These are phyloP conservation scores for Pemphigus obesinymphae DNA, from an alignment of 1,140 invertebrate genomes.

Conservation along the genomic window DNA sequence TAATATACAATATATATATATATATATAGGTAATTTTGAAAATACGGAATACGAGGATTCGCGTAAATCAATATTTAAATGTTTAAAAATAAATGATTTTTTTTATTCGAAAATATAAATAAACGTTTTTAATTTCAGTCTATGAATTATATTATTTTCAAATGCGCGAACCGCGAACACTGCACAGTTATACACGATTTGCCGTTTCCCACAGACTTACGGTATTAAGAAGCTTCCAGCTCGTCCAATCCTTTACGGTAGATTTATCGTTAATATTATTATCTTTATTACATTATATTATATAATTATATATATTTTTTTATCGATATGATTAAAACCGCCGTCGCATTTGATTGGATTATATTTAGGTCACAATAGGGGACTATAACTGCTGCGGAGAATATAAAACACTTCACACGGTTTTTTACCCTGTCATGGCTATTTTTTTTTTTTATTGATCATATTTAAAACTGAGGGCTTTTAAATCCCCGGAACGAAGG, in stretches of 20 bases:
- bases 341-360: constrained; percentile 30
- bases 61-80: too few relatives aligned
- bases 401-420: constrained; percentile 23
- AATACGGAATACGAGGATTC: too few relatives aligned
- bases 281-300: neutral
- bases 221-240: neutral
- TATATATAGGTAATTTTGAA: too few relatives aligned
- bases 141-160: too few relatives aligned
- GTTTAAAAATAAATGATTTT: too few relatives aligned
- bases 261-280: constrained; percentile 14
- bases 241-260: neutral
- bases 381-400: neutral
- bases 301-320: neutral
- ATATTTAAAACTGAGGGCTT: neutral
- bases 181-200: neutral
- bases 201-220: neutral
- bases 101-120: too few relatives aligned
- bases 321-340: constrained; percentile 18
- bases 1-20: too few relatives aligned
- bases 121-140: too few relatives aligned
- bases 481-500: neutral
- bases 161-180: too few relatives aligned
- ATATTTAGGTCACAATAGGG: neutral
- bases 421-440: neutral
- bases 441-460: constrained; percentile 14